These are phyloP conservation scores for Anoplophora glabripennis DNA, from an alignment of 1,140 invertebrate genomes.

Conservation along the genomic window DNA sequence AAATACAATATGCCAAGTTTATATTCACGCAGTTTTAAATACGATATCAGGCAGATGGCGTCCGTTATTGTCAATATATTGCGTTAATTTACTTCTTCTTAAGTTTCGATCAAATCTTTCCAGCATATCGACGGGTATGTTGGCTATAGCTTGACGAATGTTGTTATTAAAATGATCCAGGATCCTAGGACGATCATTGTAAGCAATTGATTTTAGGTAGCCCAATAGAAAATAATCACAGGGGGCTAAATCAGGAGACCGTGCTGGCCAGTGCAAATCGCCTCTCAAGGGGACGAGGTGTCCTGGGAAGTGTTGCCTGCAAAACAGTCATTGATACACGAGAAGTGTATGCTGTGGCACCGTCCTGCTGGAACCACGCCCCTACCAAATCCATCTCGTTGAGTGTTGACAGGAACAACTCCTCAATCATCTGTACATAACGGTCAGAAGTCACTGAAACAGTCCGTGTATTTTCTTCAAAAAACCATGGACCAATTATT, in stretches of 20 bases:
- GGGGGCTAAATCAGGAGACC: conserved; percentile 33
- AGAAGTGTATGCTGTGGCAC: conserved; percentile 11
- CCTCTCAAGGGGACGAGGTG: conserved; percentile 1
- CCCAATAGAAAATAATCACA: neutral
- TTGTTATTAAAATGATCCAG: conserved; percentile 18
- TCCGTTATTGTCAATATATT: too few relatives aligned
- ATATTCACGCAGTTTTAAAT: too few relatives aligned
- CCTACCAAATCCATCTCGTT: conserved; percentile 15
- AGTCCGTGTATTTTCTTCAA: conserved; percentile 21
- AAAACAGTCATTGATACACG: conserved; percentile 5
- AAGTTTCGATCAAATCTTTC: too few relatives aligned
- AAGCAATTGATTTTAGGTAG: conserved; percentile 18
- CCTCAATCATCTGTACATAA: conserved; percentile 23
- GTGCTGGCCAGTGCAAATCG: conserved; percentile 41
- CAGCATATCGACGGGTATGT: conserved; percentile 13
- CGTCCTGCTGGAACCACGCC: conserved; percentile 14
- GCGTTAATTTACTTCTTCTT: too few relatives aligned
- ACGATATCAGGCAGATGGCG: too few relatives aligned
- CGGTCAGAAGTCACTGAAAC: conserved; percentile 19
- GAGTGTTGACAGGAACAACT: conserved; percentile 29
- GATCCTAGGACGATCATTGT: conserved; percentile 12
- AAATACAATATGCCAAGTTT: too few relatives aligned
- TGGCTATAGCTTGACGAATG: conserved; percentile 15
- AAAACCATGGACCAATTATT: conserved; percentile 37
- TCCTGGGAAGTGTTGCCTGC: conserved; percentile 8